phyloP scores from a whole-genome alignment of 2,888 invertebrate species.

The Syritta pipiens region DNA sequence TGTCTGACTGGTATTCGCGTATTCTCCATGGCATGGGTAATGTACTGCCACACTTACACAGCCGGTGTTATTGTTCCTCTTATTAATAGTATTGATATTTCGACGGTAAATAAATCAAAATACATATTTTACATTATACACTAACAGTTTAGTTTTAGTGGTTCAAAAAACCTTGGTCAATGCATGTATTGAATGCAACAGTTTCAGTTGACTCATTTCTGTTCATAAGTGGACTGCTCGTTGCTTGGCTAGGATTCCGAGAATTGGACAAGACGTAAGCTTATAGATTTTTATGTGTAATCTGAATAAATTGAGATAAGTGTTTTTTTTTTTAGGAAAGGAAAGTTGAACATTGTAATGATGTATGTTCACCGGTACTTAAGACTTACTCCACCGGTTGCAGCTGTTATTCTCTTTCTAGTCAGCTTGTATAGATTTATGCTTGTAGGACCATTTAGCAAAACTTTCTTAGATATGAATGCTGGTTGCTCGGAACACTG shows the following conservation, averaged over 20 bases:
- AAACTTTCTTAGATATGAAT: neutral
- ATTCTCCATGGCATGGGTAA: conserved; percentile 8
- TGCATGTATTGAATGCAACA: conserved; percentile 74
- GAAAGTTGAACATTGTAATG: conserved; percentile 71
- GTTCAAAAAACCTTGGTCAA: conserved; percentile 35
- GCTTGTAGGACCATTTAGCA: conserved; percentile 78
- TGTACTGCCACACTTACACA: neutral
- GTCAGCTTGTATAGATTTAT: conserved; percentile 78
- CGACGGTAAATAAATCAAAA: neutral
- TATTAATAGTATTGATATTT: neutral
- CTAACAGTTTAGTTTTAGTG: conserved; percentile 41
- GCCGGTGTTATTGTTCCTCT: neutral
- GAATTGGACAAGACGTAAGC: conserved; percentile 65
- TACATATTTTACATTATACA: neutral
- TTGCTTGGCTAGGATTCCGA: conserved; percentile 72
- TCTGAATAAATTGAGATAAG: neutral
- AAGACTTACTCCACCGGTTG: conserved; percentile 80
- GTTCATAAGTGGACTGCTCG: conserved; percentile 81
- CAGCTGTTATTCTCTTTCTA: conserved; percentile 78
- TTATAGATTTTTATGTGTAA: neutral
- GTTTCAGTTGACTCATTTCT: conserved; percentile 83
- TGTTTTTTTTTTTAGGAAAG: conserved; percentile 55
- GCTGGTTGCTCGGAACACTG: conserved; percentile 75
- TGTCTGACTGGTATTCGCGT: conserved; percentile 10
- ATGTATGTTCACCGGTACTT: conserved; percentile 74